Evolutionary conservation across 2,797 vertebrate genomes (phyloP), one percentile per base, ranked within the genome.

Genomic region (Pterois miles): DNA sequence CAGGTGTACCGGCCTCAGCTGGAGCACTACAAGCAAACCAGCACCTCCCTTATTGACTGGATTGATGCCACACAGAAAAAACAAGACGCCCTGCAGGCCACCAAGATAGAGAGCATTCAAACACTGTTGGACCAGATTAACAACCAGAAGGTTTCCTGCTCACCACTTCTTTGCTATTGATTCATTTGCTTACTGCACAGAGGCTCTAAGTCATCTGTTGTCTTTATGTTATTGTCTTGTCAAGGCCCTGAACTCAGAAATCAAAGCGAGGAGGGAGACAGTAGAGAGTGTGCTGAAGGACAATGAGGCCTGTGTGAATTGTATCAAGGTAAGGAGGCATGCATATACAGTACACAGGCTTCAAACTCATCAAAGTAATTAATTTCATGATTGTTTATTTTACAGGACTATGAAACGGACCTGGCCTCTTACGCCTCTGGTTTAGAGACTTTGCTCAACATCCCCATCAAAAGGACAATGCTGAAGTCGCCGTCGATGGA

Each of bases 331-430:
- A 95, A 79, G 71, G 66, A 78, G 9, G 43, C 9, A 9, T 16
- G 22, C 3, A 20, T 22, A 1, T 0, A 62, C 11, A 11, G 8
- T 63, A 18, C 13, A 40, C 54, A 14, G 33, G 31, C 27, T 11
- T 63, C 25, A 58, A 16, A 66, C 22, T 31, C 0, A 53, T 65
- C 16, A 59, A 58, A 53, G 60, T 11, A 20, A 23, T 20, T 7
- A 0, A 16, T 58, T 71, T 71, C 7, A 67, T 60, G 10, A 12
- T 3, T 86, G 14, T 66, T 63, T 83, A 31, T 31, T 78, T 53
- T 73, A 22, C 81, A 96, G 98, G 97, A 98, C 93, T 98, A 99
- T 85, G 98, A 99, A 82, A 94, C 97, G 6, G 97, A 98, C 74
- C 92, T 98, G 69, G 94, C 96, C 10, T 95, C 96, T 0, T 99